These are phyloP conservation scores for Stenoptilia bipunctidactyla DNA, from an alignment of 2,888 invertebrate species.

Conservation along the genomic window DNA sequence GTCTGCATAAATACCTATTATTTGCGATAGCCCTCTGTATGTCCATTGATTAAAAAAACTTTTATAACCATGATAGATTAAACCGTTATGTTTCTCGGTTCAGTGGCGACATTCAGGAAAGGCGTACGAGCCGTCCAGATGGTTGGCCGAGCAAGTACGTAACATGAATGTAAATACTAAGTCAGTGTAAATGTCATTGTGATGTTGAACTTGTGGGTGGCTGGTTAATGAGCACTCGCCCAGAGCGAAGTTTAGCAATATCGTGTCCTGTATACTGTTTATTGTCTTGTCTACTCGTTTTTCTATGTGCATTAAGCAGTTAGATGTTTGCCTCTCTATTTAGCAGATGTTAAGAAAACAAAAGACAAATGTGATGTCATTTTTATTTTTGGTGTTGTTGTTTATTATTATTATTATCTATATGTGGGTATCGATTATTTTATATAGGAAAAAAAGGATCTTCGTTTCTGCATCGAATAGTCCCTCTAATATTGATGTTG, in stretches of 20 bases:
- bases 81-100: conserved; percentile 63
- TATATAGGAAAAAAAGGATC: conserved; percentile 13
- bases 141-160: conserved; percentile 99
- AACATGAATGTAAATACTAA: conserved; percentile 57
- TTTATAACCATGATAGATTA: conserved; percentile 22
- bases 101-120: conserved; percentile 99
- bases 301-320: conserved; percentile 66
- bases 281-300: conserved; percentile 63
- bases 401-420: conserved; percentile 43
- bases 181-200: conserved; percentile 61
- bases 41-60: background rate
- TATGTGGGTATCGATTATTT: conserved; percentile 42
- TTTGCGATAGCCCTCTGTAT: conserved; percentile 27
- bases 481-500: conserved; percentile 65
- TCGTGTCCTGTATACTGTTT: conserved; percentile 51
- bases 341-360: conserved; percentile 53
- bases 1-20: conserved; percentile 37
- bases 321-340: conserved; percentile 65
- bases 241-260: conserved; percentile 45
- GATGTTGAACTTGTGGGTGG: conserved; percentile 39
- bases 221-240: conserved; percentile 26
- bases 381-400: conserved; percentile 64
- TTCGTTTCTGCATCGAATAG: conserved; percentile 63
- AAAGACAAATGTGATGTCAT: conserved; percentile 58
- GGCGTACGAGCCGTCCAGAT: conserved; percentile 99